Base-by-base conservation (phyloP, 2,888 invertebrate genomes). In the Alviniconcha strummeri region DNA sequence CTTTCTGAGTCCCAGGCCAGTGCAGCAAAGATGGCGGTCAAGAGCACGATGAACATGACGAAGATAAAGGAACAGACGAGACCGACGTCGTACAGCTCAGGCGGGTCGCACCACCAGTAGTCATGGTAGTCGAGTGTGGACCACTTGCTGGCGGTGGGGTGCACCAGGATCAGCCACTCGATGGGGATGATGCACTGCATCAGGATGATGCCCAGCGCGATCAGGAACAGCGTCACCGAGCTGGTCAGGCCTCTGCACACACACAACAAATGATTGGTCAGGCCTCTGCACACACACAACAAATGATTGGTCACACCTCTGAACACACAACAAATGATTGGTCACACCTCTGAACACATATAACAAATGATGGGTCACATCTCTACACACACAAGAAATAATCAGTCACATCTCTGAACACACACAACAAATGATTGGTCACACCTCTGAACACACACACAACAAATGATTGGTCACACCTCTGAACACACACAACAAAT, bases 111-210 rank as follows among this genome's bases (percentile, higher is more conserved):
- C 91, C 91, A 91, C 89, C 89, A 89, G 89, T 90, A 89, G 81
- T 92, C 91, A 78, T 92, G 89, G 9, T 84, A 72, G 13, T 71
- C 9, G 57, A 80, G 85, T 13, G 81, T 83, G 52, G 87, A 57
- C 69, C 56, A 86, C 69, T 86, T 17, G 54, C 90, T 90, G 52
- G 92, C 92, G 17, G 91, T 88, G 0, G 94, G 93, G 1, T 92
- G 92, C 52, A 91, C 91, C 56, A 94, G 88, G 64, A 94, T 91
- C 9, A 94, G 89, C 94, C 94, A 94, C 72, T 94, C 93, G 15
- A 92, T 91, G 4, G 93, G 93, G 55, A 94, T 91, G 71, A 94
- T 91, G 71, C 93, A 85, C 84, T 94, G 94, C 4, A 94, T 90
- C 36, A 90, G 85, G 52, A 92, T 87, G n/a, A 92, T 88, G 19